Evolutionary conservation across 2,113 vertebrate genomes (phyloP).

Genomic region (Rhagologus leucostigma): DNA sequence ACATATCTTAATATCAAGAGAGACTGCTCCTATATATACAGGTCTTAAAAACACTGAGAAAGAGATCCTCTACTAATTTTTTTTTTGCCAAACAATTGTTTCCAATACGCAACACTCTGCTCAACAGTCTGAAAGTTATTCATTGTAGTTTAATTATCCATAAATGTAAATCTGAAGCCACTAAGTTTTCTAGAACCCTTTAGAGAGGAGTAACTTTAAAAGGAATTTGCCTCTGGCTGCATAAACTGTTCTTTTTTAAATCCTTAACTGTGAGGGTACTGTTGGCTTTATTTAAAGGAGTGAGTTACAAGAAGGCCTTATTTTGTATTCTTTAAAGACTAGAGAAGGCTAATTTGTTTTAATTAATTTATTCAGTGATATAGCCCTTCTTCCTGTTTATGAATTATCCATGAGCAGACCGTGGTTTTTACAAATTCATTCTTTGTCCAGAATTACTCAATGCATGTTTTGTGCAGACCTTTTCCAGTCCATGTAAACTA

Average conservation of each 20-base stretch:
- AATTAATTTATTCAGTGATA: conserved; percentile 51
- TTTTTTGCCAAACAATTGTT: background rate
- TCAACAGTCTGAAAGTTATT: background rate
- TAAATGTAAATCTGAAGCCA: background rate
- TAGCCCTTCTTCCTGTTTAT: conserved; percentile 39
- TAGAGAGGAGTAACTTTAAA: background rate
- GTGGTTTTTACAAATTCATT: conserved; percentile 39
- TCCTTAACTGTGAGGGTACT: conserved; percentile 17
- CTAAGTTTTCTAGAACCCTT: background rate
- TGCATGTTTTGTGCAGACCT: conserved; percentile 36
- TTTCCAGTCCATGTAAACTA: conserved; percentile 24
- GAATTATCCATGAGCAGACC: conserved; percentile 40
- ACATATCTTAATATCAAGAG: background rate
- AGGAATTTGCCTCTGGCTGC: background rate
- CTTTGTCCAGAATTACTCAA: conserved; percentile 46
- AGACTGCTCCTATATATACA: background rate
- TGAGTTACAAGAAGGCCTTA: background rate
- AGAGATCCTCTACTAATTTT: background rate
- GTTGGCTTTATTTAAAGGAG: conserved; percentile 29
- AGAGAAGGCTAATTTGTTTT: conserved; percentile 46
- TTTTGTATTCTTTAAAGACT: conserved; percentile 33
- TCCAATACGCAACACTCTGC: background rate
- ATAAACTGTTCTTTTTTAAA: conserved; percentile 8
- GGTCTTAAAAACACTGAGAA: background rate
- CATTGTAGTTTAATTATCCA: background rate